Evolutionary conservation across 2,113 vertebrate species (phyloP).

Genomic region (Ptilorrhoa leucosticta): DNA sequence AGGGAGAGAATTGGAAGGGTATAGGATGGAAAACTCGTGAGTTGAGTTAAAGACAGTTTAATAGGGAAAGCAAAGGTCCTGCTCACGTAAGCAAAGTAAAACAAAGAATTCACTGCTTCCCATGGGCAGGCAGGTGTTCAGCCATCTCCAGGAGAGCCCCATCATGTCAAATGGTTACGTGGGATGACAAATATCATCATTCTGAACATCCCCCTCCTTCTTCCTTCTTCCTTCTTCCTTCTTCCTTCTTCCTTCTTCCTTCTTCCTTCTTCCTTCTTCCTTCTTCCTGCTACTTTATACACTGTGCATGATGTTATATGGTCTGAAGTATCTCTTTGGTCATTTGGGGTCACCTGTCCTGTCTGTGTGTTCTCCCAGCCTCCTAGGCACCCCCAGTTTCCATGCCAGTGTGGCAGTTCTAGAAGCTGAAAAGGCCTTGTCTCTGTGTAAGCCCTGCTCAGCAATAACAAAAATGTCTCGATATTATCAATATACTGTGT

Average conservation of each 20-base stretch:
- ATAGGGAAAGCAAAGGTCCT: neutral
- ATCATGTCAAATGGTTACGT: neutral
- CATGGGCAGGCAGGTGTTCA: neutral
- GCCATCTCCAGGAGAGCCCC: neutral
- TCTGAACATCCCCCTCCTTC: neutral
- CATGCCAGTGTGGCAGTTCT: neutral
- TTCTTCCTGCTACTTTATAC: neutral
- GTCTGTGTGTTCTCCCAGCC: neutral
- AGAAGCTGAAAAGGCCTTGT: neutral
- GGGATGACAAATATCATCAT: neutral
- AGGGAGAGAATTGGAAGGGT: neutral
- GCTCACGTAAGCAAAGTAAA: neutral
- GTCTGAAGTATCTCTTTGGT: neutral
- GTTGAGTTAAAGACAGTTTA: neutral
- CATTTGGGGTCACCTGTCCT: neutral
- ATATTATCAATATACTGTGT: neutral
- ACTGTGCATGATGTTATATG: neutral
- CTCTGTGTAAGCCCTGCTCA: neutral
- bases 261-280: neutral
- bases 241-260: neutral
- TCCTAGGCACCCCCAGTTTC: neutral
- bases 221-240: neutral
- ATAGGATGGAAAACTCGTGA: neutral
- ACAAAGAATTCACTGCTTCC: neutral
- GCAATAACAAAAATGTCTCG: fast-evolving